Conservation (phyloP, 1,140 invertebrate species). For the Drosophila ohnishii region DNA sequence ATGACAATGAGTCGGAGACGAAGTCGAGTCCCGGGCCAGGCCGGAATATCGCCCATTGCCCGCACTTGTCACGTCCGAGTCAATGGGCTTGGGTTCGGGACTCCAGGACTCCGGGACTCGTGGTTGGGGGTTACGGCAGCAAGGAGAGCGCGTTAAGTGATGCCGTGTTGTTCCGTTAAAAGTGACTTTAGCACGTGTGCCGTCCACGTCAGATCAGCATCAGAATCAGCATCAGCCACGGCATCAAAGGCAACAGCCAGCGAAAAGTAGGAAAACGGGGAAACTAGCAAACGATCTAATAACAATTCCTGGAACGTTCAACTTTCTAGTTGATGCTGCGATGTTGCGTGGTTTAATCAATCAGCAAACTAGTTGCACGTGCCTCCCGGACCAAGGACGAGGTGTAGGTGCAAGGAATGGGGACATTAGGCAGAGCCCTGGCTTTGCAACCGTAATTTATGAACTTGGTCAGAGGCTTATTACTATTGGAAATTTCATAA, state of each 20-base stretch:
- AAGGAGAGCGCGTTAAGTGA: constrained; percentile 64
- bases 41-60: constrained; percentile 55
- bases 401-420: background rate
- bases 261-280: constrained; percentile 32
- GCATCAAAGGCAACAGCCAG: constrained; percentile 12
- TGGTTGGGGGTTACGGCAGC: constrained; percentile 1
- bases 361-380: constrained; percentile 75
- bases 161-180: constrained; percentile 76
- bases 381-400: constrained; percentile 6
- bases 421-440: constrained; percentile 20
- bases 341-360: constrained; percentile 74
- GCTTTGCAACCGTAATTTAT: constrained; percentile 62
- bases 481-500: constrained; percentile 69
- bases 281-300: constrained; percentile 69
- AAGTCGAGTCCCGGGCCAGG: constrained; percentile 21
- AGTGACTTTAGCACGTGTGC: constrained; percentile 78
- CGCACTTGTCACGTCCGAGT: constrained; percentile 71
- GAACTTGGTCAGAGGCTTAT: constrained; percentile 62
- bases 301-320: constrained; percentile 73
- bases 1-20: constrained; percentile 67
- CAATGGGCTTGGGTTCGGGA: constrained; percentile 20
- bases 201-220: constrained; percentile 62
- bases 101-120: constrained; percentile 1
- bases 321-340: constrained; percentile 37
- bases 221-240: constrained; percentile 18